Evolutionary conservation across 2,888 invertebrate genomes (phyloP), one percentile per base, ranked within the genome.

Genomic region (Agrochola circellaris): DNA sequence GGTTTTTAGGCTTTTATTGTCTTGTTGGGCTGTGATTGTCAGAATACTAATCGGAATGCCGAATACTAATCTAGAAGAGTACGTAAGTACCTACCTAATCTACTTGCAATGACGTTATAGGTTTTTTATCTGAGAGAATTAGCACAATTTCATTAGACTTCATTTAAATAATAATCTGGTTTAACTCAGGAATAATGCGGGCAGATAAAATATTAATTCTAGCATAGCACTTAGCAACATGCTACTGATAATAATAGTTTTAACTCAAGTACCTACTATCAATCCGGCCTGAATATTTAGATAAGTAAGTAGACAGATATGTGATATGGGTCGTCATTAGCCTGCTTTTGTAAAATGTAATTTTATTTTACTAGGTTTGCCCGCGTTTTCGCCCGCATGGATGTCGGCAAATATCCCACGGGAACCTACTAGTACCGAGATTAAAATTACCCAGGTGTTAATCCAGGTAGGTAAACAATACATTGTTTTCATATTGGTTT

Each of bases 271-370:
- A 54, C 4, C 34, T n/a, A 26, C 48, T 78, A 83, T 83, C 79
- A 78, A 64, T 54, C 15, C 45, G 68, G 23, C 68, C 83, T 79
- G 62, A 68, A 78, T 83, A 83, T 78, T 78, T 77, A 67, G 48
- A 61, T 62, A 79, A 58, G 30, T 51, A 13, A 56, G 26, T 83
- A 34, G 51, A 20, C 64, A 65, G 76, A 51, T 82, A 26, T 56
- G 30, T 58, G 64, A 51, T 82, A 23, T 56, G 30, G 75, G 62
- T n/a, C 5, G n/a, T 30, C 11, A 26, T 23, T 11, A 42, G 17
- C 60, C 17, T n/a, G 30, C 11, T 76, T 73, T 68, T 56, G 69
- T 69, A 11, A 26, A 68, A 76, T 48, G n/a, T 58, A 23, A 54
- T 54, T 54, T 54, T n/a, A 56, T 56, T 51, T 7, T 51, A 48